phyloP scores from a whole-genome alignment of 1,140 invertebrate species.

The Drosophila setifemur region DNA sequence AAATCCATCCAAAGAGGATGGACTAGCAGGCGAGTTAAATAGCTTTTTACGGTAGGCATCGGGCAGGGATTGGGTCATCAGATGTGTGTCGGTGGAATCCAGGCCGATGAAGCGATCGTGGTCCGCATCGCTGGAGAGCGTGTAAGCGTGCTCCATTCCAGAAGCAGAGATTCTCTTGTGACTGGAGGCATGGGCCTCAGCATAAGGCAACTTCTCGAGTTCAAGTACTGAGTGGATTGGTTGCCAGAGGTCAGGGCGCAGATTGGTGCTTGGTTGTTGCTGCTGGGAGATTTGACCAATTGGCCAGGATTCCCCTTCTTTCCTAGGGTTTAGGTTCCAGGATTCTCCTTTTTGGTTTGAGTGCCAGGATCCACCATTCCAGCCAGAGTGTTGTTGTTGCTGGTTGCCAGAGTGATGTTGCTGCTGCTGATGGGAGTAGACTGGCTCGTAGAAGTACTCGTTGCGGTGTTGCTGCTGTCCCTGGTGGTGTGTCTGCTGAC shows the following conservation, averaged over 20 bases:
- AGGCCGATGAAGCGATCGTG: constrained; percentile 37
- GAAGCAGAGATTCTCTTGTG: constrained; percentile 25
- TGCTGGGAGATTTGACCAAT: constrained; percentile 7
- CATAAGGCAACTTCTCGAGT: constrained; percentile 38
- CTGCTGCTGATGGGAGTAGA: background rate
- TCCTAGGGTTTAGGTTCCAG: background rate
- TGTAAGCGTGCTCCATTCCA: constrained; percentile 24
- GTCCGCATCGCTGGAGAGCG: constrained; percentile 37
- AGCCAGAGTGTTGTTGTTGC: too few relatives aligned
- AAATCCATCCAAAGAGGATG: background rate
- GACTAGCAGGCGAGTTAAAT: constrained; percentile 7
- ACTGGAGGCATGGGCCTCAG: constrained; percentile 16
- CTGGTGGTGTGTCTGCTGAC: background rate
- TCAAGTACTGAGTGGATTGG: background rate
- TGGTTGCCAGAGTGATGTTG: too few relatives aligned
- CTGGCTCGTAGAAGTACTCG: background rate
- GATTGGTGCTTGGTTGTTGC: background rate
- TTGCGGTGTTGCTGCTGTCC: background rate
- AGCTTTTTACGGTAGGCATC: constrained; percentile 27
- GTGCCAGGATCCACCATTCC: too few relatives aligned
- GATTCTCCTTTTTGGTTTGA: background rate
- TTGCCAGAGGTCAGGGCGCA: constrained; percentile 6
- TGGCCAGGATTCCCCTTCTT: background rate
- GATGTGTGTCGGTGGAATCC: constrained; percentile 16
- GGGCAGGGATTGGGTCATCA: constrained; percentile 50